A percentile compares a stretch with the other conserved stretches of the same genome.
Evolutionary conservation across 2,888 invertebrate species (phyloP).

Genomic region (Meiosimyza platycephala): DNA sequence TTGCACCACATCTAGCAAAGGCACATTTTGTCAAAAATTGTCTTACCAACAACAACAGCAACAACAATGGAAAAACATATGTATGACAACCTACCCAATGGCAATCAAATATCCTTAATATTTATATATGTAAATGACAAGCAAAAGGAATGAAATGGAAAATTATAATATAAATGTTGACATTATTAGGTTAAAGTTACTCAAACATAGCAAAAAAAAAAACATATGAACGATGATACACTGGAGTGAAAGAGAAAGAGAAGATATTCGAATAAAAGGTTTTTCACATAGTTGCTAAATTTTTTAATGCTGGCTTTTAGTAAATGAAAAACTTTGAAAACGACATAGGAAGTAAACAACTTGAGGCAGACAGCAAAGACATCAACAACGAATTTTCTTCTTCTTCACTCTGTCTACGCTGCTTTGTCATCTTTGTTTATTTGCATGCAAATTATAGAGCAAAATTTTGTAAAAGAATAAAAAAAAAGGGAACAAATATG

Average conservation of each 20-base stretch:
- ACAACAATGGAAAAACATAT: no score
- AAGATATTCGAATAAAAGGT: not conserved
- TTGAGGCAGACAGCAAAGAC: no score
- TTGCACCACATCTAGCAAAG: not conserved
- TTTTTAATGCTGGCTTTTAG: no score
- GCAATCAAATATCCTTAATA: conserved; percentile 13
- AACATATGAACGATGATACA: not conserved
- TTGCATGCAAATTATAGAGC: not conserved
- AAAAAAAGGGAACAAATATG: not conserved
- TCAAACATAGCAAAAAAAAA: not conserved
- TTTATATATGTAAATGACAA: conserved; percentile 1
- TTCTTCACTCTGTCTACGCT: not conserved
- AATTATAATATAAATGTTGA: not conserved
- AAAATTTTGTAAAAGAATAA: no score
- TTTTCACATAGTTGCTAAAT: no score
- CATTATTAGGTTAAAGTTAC: not conserved
- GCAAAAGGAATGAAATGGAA: not conserved
- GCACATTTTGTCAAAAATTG: no score
- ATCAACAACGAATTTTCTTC: no score
- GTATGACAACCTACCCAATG: not conserved
- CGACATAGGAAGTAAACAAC: no score
- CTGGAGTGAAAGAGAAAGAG: not conserved
- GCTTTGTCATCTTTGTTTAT: not conserved
- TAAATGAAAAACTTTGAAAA: no score
- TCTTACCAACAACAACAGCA: no score